Percentiles rank a stretch among this genome's conserved stretches.
These are phyloP conservation scores for Psettodes erumei DNA, from an alignment of 2,113 vertebrate genomes.

Conservation along the genomic window DNA sequence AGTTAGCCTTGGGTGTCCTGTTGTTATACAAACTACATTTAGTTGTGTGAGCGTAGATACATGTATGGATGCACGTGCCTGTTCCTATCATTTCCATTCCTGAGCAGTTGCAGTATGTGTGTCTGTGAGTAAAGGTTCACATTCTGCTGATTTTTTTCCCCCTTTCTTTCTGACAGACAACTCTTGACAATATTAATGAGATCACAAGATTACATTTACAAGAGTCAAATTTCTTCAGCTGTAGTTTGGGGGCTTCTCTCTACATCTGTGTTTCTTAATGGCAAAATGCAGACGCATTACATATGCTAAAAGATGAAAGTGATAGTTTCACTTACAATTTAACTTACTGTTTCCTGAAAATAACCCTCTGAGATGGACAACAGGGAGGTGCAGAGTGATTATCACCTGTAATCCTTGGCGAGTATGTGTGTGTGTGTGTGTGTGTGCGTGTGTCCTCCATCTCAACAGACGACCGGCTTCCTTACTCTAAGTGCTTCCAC, in stretches of 20 bases:
- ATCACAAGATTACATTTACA: not conserved
- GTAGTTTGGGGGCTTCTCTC: not conserved
- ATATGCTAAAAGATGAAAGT: not conserved
- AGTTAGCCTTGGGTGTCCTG: constrained; percentile 72
- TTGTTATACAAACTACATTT: constrained; percentile 70
- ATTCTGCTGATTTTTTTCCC: constrained; percentile 20
- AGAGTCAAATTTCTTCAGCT: not conserved
- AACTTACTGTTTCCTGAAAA: constrained; percentile 20
- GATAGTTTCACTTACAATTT: not conserved
- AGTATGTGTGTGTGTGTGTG: not conserved
- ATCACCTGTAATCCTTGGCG: not conserved
- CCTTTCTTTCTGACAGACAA: not conserved
- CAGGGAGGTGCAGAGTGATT: not conserved
- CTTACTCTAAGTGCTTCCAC: constrained; percentile 41
- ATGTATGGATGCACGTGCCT: not conserved
- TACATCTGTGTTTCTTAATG: not conserved
- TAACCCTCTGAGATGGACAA: not conserved
- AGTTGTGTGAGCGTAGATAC: not conserved
- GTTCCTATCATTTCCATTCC: not conserved
- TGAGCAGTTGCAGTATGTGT: not conserved
- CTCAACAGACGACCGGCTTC: not conserved
- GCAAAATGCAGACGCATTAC: not conserved
- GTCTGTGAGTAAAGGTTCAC: constrained; percentile 9
- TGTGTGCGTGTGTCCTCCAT: not conserved
- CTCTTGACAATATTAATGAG: not conserved